Evolutionary conservation across 2,888 invertebrate species (phyloP), one percentile per base, ranked within the genome.

Genomic region (Pasiphila rectangulata): DNA sequence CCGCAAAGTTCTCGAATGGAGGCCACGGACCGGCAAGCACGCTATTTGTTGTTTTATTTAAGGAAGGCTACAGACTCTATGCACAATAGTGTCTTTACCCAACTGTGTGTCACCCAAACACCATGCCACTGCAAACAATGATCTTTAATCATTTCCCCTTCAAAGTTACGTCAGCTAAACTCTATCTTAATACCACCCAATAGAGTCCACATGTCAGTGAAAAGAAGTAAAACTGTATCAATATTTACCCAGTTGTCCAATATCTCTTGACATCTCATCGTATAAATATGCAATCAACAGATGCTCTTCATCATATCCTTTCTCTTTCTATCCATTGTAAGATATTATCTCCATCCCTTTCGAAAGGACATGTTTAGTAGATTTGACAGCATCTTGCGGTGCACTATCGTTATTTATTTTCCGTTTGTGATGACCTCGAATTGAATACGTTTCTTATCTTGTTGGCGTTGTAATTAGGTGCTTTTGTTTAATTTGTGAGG

Each of bases 171-270:
- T 16, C n/a, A 2, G 25, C 43, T 16, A 35, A 46, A 50, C 30
- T 10, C 19, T 21, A 32, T 34, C 47, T 23, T 49, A 41, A 10
- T 9, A 5, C 15, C 35, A 25, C 9, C 3, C 10, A 10, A 36
- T 46, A 51, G 38, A 29, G 47, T 27, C 4, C 15, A 20, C 19
- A 36, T 29, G 21, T 10, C 2, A n/a, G 9, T 32, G n/a, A 4
- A 7, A 17, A 10, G 27, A 34, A 40, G 25, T 34, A 36, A 44
- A 41, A 40, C 25, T 43, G 32, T 24, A 43, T 47, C 59, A 51
- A 38, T 63, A 70, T 78, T 75, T 73, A 75, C 67, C 69, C 79
- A 80, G 76, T 69, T 79, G 69, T 66, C 52, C 50, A 44, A 64
- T 66, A 59, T 64, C 59, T 67, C 66, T 59, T 60, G 67, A 65